Evolutionary conservation across 2,113 vertebrate genomes (phyloP).

Genomic region (Epinephelus lanceolatus): DNA sequence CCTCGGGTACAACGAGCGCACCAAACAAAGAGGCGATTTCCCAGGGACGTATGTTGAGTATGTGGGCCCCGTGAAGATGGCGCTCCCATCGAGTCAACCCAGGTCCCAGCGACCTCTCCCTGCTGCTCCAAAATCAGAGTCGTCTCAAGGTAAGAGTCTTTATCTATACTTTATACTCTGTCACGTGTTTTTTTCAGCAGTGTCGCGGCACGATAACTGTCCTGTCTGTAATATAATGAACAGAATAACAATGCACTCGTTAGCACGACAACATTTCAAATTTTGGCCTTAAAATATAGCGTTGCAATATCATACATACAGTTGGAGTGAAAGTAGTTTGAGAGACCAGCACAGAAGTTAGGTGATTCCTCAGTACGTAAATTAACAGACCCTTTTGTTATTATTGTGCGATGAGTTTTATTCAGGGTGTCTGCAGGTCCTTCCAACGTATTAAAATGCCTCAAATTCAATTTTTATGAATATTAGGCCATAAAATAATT

Average conservation of each 20-base stretch:
- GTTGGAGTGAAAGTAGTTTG: not conserved
- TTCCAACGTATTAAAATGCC: too few species aligned
- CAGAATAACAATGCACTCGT: not conserved
- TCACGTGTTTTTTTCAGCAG: not conserved
- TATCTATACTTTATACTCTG: not conserved
- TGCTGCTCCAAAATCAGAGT: conserved; percentile 84
- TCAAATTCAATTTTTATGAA: too few species aligned
- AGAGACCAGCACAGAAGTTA: not conserved
- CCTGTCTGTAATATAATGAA: not conserved
- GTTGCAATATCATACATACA: not conserved
- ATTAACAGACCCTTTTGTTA: too few species aligned
- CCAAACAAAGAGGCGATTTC: conserved; percentile 94
- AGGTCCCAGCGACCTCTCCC: conserved; percentile 91
- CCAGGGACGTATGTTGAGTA: conserved; percentile 95
- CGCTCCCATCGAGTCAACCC: conserved; percentile 86
- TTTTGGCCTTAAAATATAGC: not conserved
- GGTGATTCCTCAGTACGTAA: not conserved
- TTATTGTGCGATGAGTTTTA: too few species aligned
- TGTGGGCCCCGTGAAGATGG: conserved; percentile 88
- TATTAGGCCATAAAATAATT: too few species aligned
- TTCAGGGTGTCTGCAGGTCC: too few species aligned
- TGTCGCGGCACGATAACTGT: not conserved
- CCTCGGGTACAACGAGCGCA: conserved; percentile 92
- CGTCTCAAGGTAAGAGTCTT: conserved; percentile 85
- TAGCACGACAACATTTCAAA: not conserved